Evolutionary conservation across 2,888 invertebrate genomes (phyloP).

Genomic region (Bellardia pandia): DNA sequence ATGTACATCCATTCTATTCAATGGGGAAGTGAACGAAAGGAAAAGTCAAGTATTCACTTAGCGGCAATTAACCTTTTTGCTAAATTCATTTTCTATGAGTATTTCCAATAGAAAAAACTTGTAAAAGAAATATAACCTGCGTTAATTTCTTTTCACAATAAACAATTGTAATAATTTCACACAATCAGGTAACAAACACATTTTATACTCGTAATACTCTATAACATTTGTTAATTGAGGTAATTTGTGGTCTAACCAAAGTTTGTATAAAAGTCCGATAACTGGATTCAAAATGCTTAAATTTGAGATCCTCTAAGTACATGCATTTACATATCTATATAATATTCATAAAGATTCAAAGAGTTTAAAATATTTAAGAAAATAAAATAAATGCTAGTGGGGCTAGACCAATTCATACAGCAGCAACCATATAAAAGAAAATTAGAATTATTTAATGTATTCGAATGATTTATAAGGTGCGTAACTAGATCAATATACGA

Average conservation of each 20-base stretch:
- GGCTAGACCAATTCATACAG: too few relatives aligned
- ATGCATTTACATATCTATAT: too few relatives aligned
- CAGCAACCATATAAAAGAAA: too few relatives aligned
- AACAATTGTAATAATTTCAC: conserved; percentile 2
- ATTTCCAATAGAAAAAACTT: not conserved
- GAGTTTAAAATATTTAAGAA: too few relatives aligned
- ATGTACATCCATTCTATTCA: not conserved
- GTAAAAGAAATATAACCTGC: not conserved
- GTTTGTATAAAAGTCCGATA: not conserved
- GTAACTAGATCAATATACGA: too few relatives aligned
- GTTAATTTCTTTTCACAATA: not conserved
- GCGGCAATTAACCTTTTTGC: conserved; percentile 35
- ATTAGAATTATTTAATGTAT: too few relatives aligned
- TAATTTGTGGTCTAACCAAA: not conserved
- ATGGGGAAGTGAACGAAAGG: not conserved
- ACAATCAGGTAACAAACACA: not conserved
- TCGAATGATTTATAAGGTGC: too few relatives aligned
- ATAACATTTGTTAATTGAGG: conserved; percentile 6
- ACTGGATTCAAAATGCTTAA: too few relatives aligned
- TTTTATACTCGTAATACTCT: not conserved
- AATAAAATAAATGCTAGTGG: too few relatives aligned
- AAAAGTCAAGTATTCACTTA: conserved; percentile 29
- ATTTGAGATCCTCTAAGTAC: too few relatives aligned
- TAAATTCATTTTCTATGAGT: not conserved
- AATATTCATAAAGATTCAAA: too few relatives aligned